Conservation (phyloP, 2,888 invertebrate genomes). For the Lycia hirtaria region DNA sequence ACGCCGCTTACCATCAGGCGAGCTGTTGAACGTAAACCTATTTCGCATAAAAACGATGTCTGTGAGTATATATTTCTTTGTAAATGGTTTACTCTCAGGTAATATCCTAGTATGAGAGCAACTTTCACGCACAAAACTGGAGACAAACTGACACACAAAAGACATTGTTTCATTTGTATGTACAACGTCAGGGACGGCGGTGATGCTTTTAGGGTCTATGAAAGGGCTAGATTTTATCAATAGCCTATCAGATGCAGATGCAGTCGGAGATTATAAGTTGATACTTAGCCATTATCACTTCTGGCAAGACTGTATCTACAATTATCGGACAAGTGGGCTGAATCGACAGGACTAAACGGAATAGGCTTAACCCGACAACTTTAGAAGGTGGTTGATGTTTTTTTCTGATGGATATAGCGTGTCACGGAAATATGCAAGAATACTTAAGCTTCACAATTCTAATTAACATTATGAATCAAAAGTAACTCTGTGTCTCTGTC, state of each 20-base stretch:
- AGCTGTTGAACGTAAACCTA: too few relatives aligned
- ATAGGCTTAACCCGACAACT: too few relatives aligned
- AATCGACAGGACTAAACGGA: constrained; percentile 56
- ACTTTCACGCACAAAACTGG: constrained; percentile 38
- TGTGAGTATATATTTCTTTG: neutral
- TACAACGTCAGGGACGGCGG: constrained; percentile 57
- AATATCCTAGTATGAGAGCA: constrained; percentile 36
- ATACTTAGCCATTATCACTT: constrained; percentile 36
- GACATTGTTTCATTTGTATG: constrained; percentile 75
- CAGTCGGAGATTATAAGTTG: constrained; percentile 31
- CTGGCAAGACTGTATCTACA: constrained; percentile 46
- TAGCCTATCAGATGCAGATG: constrained; percentile 39
- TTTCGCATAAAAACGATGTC: too few relatives aligned
- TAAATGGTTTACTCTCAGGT: neutral
- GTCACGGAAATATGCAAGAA: too few relatives aligned
- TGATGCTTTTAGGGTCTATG: constrained; percentile 37
- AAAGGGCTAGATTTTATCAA: constrained; percentile 43
- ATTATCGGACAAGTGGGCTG: constrained; percentile 54
- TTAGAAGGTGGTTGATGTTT: too few relatives aligned
- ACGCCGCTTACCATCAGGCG: too few relatives aligned
- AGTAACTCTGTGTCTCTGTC: too few relatives aligned
- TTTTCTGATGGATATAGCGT: neutral
- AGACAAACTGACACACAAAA: constrained; percentile 67
- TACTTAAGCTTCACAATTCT: too few relatives aligned
- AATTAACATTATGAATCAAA: too few relatives aligned